Conservation (phyloP, 2,113 vertebrate species). For the Leptocoma aspasia region DNA sequence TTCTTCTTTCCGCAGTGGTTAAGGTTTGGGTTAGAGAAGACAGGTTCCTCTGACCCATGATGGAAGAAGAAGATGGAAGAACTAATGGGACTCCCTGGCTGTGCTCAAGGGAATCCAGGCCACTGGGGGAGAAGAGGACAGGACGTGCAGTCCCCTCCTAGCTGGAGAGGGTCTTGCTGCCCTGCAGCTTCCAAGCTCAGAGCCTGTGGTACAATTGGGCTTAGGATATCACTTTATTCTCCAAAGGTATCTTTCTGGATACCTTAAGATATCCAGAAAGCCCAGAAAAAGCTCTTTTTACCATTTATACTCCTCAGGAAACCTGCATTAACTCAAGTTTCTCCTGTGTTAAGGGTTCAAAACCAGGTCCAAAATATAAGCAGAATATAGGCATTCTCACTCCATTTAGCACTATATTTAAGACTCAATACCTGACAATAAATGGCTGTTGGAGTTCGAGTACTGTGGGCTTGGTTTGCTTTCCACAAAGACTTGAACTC, state of each 20-base stretch:
- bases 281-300: background rate
- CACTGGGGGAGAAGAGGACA: background rate
- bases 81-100: background rate
- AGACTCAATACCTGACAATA: background rate
- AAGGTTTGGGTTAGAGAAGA: background rate
- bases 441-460: background rate
- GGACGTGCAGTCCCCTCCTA: accelerated
- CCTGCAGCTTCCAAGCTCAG: background rate
- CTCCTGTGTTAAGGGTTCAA: background rate
- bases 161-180: background rate
- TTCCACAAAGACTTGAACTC: slow-evolving; percentile 7
- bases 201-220: background rate
- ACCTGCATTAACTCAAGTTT: background rate
- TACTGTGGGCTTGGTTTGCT: background rate
- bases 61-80: background rate
- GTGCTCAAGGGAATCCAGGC: no score
- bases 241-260: no score
- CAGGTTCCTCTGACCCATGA: background rate
- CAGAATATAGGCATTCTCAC: background rate
- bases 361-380: background rate
- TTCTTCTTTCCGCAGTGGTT: background rate
- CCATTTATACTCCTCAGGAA: background rate
- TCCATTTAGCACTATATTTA: background rate
- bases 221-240: background rate
- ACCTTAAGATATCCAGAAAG: background rate